Percentiles rank a stretch among this genome's conserved stretches.
phyloP scores from a whole-genome alignment of 2,113 vertebrate genomes.

The Plestiodon gilberti region DNA sequence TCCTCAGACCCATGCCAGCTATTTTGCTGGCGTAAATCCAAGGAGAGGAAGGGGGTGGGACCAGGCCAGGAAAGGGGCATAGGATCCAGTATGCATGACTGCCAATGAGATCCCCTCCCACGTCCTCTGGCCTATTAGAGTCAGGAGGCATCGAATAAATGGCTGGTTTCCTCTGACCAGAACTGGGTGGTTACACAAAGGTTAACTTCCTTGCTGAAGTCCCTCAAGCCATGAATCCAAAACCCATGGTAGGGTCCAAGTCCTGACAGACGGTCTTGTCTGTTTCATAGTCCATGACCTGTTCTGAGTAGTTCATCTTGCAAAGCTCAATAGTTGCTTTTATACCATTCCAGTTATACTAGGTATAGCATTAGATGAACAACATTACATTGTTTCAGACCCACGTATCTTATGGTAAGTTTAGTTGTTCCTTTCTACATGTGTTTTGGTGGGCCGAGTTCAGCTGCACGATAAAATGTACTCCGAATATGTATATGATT shows the following conservation, averaged over 20 bases:
- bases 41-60: no score
- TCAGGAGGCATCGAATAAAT: background rate
- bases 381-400: slow-evolving; percentile 29
- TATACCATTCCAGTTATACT: background rate
- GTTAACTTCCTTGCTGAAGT: background rate
- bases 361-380: slow-evolving; percentile 11
- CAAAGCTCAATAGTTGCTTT: background rate
- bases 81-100: no score
- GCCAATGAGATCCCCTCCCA: no score
- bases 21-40: no score
- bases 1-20: no score
- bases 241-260: background rate
- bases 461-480: slow-evolving; percentile 34
- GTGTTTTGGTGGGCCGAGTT: background rate
- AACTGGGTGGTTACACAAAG: background rate
- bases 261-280: background rate
- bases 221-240: background rate
- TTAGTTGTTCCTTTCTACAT: slow-evolving; percentile 31
- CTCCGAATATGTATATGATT: slow-evolving; percentile 32
- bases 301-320: background rate
- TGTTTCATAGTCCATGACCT: background rate
- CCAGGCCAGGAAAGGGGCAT: no score
- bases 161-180: background rate
- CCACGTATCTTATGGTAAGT: slow-evolving; percentile 17
- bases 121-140: background rate